Percentiles rank a stretch among this genome's conserved stretches.
Conservation (phyloP, 2,888 invertebrate species). For the Mycalesis mineus region DNA sequence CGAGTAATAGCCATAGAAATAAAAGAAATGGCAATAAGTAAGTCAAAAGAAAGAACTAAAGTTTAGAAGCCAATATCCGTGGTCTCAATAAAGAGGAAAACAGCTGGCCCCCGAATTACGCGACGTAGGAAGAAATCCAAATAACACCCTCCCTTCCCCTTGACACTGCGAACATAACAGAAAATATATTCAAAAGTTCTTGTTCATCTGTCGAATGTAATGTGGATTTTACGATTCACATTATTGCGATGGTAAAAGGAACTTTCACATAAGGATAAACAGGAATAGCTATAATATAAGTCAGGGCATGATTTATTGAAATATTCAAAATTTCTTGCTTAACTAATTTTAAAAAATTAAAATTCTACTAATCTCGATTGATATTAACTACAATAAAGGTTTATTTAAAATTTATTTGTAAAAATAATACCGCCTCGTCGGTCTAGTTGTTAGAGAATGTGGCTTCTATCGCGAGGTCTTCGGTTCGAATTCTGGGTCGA, state of each 20-base stretch:
- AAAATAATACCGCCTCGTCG: no score
- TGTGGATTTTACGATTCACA: constrained; percentile 1
- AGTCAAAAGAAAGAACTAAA: not conserved
- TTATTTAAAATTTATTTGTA: no score
- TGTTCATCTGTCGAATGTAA: not conserved
- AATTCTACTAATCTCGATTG: no score
- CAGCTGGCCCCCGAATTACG: not conserved
- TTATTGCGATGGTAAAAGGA: not conserved
- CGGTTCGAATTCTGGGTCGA: no score
- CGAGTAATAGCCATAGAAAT: no score
- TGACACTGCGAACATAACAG: not conserved
- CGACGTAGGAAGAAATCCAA: constrained; percentile 8
- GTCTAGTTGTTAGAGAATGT: no score
- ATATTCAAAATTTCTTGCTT: not conserved
- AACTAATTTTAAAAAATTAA: no score
- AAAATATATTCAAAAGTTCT: not conserved
- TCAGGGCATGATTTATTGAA: not conserved
- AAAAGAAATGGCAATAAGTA: not conserved
- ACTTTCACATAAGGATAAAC: not conserved
- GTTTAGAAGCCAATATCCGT: constrained; percentile 4
- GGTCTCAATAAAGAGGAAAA: not conserved
- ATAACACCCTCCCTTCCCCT: not conserved
- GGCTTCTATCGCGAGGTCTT: no score
- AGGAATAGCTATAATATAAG: not conserved
- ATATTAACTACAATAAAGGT: no score